A percentile compares a stretch with the other conserved stretches of the same genome.
Evolutionary conservation across 2,797 vertebrate species (phyloP).

Genomic region (Pangasius djambal): DNA sequence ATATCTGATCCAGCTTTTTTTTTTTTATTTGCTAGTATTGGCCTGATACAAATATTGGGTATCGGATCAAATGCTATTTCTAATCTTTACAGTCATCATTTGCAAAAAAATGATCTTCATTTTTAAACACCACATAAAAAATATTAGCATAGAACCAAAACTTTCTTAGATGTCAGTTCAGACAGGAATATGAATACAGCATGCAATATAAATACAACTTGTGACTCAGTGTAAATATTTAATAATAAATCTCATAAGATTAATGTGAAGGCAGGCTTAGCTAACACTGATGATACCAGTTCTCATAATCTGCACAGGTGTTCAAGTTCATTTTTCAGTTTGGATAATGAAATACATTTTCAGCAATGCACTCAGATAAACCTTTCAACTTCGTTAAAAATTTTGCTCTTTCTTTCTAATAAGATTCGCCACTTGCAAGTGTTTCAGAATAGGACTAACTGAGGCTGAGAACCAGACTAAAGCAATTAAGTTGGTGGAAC

Average conservation of each 20-base stretch:
- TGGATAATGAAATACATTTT: conserved; percentile 14
- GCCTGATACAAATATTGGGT: neutral
- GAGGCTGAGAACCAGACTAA: neutral
- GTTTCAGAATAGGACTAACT: neutral
- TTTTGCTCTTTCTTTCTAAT: neutral
- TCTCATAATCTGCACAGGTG: neutral
- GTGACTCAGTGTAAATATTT: neutral
- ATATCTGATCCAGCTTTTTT: neutral
- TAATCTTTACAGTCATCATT: neutral
- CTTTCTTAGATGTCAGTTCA: neutral
- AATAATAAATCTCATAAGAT: conserved; percentile 25
- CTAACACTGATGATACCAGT: neutral
- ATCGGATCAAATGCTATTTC: neutral
- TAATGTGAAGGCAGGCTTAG: neutral
- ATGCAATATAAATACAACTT: neutral
- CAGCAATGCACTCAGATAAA: neutral
- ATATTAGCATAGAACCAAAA: neutral
- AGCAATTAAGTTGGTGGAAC: neutral
- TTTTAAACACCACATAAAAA: neutral
- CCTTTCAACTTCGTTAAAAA: neutral
- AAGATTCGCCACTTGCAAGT: neutral
- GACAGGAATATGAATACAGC: neutral
- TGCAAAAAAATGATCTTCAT: neutral
- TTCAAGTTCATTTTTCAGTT: neutral
- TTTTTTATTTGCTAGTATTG: neutral